Conservation (phyloP, 2,888 invertebrate species). For the Polymixis lichenea region DNA sequence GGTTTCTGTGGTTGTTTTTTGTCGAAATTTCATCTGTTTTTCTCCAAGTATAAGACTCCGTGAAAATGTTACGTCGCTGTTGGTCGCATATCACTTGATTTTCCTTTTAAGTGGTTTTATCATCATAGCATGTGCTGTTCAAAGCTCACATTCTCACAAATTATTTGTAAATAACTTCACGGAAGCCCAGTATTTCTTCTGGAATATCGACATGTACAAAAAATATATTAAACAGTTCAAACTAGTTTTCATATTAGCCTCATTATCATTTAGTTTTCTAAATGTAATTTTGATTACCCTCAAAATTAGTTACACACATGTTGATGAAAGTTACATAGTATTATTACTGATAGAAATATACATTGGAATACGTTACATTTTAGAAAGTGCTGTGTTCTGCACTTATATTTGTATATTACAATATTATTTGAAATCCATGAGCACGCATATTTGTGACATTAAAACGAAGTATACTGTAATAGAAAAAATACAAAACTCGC, state of each 20-base stretch:
- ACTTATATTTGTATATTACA: constrained; percentile 23
- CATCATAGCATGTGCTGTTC: constrained; percentile 11
- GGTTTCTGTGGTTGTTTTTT: background rate
- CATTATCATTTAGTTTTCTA: background rate
- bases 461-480: background rate
- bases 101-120: constrained; percentile 4
- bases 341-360: constrained; percentile 21
- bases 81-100: background rate
- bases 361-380: constrained; percentile 27
- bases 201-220: constrained; percentile 10
- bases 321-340: background rate
- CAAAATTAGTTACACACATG: background rate
- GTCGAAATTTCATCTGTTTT: background rate
- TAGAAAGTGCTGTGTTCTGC: constrained; percentile 19
- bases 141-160: constrained; percentile 14
- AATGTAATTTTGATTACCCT: background rate
- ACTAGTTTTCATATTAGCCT: background rate
- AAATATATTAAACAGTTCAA: constrained; percentile 12
- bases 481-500: background rate
- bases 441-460: background rate
- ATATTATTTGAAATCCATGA: constrained; percentile 30
- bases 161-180: constrained; percentile 24
- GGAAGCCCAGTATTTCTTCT: constrained; percentile 14
- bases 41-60: background rate
- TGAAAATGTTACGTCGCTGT: fast-evolving